Conservation (phyloP, 2,888 invertebrate species). For the Sycophila texana region DNA sequence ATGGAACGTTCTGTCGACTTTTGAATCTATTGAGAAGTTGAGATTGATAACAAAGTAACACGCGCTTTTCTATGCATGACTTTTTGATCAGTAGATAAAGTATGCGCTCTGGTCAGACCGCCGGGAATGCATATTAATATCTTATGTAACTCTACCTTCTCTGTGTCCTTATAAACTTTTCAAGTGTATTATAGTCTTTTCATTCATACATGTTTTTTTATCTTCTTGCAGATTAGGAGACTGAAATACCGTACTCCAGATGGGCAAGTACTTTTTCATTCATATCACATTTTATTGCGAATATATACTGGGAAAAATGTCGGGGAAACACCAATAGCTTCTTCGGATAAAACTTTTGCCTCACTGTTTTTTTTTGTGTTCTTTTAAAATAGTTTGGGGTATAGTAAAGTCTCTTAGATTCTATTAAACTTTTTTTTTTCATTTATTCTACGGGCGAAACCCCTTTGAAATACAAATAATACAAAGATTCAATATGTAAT, state of each 20-base stretch:
- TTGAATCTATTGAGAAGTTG: conserved; percentile 29
- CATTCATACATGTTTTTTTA: conserved; percentile 27
- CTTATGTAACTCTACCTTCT: neutral
- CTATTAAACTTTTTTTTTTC: too few relatives aligned
- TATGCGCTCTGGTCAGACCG: conserved; percentile 37
- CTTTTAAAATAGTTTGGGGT: too few relatives aligned
- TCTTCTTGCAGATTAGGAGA: conserved; percentile 38
- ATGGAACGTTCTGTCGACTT: conserved; percentile 13
- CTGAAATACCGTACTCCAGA: neutral
- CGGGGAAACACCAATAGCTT: too few relatives aligned
- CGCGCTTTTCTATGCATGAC: neutral
- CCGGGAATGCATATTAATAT: neutral
- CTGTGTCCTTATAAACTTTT: conserved; percentile 1
- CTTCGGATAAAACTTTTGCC: too few relatives aligned
- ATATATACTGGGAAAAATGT: too few relatives aligned
- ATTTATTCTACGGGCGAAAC: too few relatives aligned
- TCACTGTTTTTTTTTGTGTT: too few relatives aligned
- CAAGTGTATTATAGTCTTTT: conserved; percentile 17
- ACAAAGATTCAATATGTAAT: too few relatives aligned
- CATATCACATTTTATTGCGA: neutral
- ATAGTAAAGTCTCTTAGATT: too few relatives aligned
- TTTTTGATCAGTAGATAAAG: conserved; percentile 34
- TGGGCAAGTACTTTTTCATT: conserved; percentile 33
- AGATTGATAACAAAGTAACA: conserved; percentile 16
- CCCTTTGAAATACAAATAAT: too few relatives aligned